Evolutionary conservation across 1,140 invertebrate species (phyloP), one percentile per base, ranked within the genome.

Genomic region (Augochlora pura): DNA sequence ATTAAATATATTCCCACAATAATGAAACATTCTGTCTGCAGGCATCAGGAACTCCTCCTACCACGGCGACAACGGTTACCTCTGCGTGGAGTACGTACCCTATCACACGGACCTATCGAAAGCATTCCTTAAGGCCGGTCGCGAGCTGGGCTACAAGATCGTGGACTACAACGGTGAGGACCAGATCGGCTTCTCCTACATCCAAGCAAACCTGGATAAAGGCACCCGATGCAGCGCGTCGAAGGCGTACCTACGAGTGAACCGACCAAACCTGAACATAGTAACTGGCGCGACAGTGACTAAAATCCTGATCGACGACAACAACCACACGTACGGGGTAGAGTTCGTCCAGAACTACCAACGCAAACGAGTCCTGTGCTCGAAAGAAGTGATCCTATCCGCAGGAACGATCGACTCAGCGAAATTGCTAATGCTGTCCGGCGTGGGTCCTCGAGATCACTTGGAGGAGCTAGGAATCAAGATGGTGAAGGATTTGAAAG

Each of bases 371-470:
- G 93, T 94, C 0, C 91, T 91, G 10, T 94, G 93, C 0, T 91
- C 89, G 4, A 96, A 95, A 79, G 96, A 97, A 91, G 94, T 96
- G 0, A 94, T 97, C 52, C 62, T 96, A 16, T 95, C 95, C 0
- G 95, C 94, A 0, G 96, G 96, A 8, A 93, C 95, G 1, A 94
- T 96, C 16, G 95, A 96, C 82, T 94, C 95, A 0, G 95, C 96
- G 2, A 95, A 96, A 84, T 72, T 97, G 10, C 89, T 97, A 1
- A 95, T 97, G 94, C 85, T 97, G 0, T 97, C 96, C 2, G 96
- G 96, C 25, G 94, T 97, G 46, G 96, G 96, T 7, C 96, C 96
- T 0, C 93, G 88, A 73, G 91, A 95, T 38, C 95, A 97, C 82
- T 91, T 98, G 3, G 89, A 95, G 64, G 94, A 95, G 38, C 90